Evolutionary conservation across 2,888 invertebrate species (phyloP), one percentile per base, ranked within the genome.

Genomic region (Drosophila aldrichi): DNA sequence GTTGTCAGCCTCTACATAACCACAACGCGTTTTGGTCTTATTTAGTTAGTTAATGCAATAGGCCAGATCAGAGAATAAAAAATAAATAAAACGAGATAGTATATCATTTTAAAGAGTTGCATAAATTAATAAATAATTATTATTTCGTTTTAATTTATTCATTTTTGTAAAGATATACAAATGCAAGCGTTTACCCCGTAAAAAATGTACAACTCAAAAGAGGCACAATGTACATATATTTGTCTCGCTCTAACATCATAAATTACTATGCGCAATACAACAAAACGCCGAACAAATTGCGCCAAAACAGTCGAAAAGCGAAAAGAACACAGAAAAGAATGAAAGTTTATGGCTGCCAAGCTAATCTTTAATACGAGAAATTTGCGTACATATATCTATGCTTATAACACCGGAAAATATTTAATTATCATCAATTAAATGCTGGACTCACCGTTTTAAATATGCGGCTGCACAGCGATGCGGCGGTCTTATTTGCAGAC

Each of bases 271-370:
- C 67, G 51, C 52, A 55, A 62, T 59, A 49, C 55, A 80, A 73
- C 55, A 73, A 74, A 79, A 74, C 46, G 74, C 68, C 67, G 72
- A 71, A 66, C 36, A 68, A 87, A 86, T 88, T 82, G 90, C 90
- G 90, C 90, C 90, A 90, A 90, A 90, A 88, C 67, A 85, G 85
- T 82, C 86, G 48, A 49, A 70, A 80, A 74, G 67, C 48, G 36
- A 65, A 68, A 64, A 64, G 57, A 74, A 74, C 78, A 79, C 70
- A 67, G 36, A n/a, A 61, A 68, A 51, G 49, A 32, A 51, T 16
- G 20, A 57, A 54, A 43, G 66, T 63, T 41, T 5, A 55, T 70
- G 51, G 41, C 43, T 32, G 41, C 51, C 22, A 64, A 52, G 57
- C 44, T 60, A 25, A 12, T 18, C 44, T 40, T 34, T 25, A 40